Conservation (phyloP, 2,888 invertebrate genomes). For the Parnassius mnemosyne region DNA sequence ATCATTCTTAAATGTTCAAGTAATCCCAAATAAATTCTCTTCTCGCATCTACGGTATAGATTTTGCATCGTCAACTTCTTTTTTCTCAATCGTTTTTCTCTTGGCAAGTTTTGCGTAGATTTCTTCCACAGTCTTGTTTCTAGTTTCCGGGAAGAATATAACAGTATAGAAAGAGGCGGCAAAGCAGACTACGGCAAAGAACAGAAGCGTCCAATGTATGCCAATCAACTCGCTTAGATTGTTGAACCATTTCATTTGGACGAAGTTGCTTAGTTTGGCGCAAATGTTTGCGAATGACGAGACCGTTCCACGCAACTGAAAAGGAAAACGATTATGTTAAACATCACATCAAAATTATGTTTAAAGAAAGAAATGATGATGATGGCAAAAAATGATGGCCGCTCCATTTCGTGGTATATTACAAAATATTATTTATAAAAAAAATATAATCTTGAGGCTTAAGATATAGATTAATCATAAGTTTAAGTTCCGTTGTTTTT, state of each 20-base stretch:
- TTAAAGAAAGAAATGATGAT: no score
- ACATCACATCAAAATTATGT: no score
- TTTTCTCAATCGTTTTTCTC: slow-evolving; percentile 39
- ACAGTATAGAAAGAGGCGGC: slow-evolving; percentile 58
- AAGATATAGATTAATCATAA: no score
- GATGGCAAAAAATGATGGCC: no score
- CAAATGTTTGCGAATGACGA: slow-evolving; percentile 69
- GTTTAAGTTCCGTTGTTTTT: no score
- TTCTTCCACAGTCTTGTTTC: slow-evolving; percentile 62
- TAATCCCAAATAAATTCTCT: neutral
- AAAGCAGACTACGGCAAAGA: slow-evolving; percentile 64
- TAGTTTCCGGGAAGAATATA: slow-evolving; percentile 64
- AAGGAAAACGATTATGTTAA: slow-evolving; percentile 26
- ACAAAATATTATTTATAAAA: no score
- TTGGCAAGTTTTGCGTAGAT: slow-evolving; percentile 61
- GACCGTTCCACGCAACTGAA: slow-evolving; percentile 69
- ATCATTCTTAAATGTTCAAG: neutral
- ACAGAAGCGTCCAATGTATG: slow-evolving; percentile 69
- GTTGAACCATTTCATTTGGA: slow-evolving; percentile 73
- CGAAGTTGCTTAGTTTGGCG: slow-evolving; percentile 70
- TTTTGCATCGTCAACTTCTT: slow-evolving; percentile 40
- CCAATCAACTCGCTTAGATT: slow-evolving; percentile 59
- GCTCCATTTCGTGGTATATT: no score
- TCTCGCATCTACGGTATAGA: slow-evolving; percentile 31
- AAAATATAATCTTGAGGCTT: no score